Conservation (phyloP, 2,113 vertebrate genomes). For the Heloderma charlesbogerti region DNA sequence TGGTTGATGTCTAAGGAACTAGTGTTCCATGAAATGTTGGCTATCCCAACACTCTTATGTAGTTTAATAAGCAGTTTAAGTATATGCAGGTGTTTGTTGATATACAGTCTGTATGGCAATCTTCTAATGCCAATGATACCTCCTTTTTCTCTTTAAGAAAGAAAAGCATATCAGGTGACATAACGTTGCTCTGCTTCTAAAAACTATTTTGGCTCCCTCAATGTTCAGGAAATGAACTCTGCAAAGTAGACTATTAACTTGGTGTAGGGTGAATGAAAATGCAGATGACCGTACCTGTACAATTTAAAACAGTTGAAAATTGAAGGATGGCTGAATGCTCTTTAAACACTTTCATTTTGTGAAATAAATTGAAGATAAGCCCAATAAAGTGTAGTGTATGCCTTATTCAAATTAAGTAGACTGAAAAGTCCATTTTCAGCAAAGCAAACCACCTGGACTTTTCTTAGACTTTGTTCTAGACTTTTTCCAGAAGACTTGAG, state of each 20-base stretch:
- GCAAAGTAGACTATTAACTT: conserved; percentile 15
- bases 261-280: background rate
- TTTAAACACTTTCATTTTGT: conserved; percentile 25
- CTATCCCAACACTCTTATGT: background rate
- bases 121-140: background rate
- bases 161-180: background rate
- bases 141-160: background rate
- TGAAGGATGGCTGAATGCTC: conserved; percentile 14
- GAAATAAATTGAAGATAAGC: conserved; percentile 9
- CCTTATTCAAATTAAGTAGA: conserved; percentile 4
- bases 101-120: background rate
- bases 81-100: background rate
- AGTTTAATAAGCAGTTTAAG: background rate
- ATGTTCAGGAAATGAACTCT: conserved; percentile 25
- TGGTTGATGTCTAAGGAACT: background rate
- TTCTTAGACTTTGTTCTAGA: background rate
- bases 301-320: conserved; percentile 5
- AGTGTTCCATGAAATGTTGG: background rate
- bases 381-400: background rate
- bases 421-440: conserved; percentile 8
- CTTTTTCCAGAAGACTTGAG: background rate
- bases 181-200: conserved; percentile 26
- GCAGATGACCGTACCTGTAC: background rate
- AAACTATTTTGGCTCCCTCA: conserved; percentile 13
- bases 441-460: background rate